Percentiles rank a stretch among this genome's conserved stretches.
These are phyloP conservation scores for Rhagoletis zephyria DNA, from an alignment of 1,140 invertebrate species.

Conservation along the genomic window DNA sequence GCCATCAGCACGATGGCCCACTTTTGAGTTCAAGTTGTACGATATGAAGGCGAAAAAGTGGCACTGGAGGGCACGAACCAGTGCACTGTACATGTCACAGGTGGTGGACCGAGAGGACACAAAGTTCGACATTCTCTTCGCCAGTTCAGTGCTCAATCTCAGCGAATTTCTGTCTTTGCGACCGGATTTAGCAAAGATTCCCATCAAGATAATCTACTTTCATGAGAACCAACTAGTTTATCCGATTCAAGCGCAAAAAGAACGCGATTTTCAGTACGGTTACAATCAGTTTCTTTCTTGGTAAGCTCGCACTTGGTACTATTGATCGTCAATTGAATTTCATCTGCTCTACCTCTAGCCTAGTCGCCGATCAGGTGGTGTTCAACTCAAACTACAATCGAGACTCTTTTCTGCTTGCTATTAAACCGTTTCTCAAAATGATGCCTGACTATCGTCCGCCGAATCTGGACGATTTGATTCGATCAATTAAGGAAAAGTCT, in stretches of 20 bases:
- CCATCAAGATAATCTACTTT: conserved; percentile 83
- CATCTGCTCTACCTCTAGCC: no score
- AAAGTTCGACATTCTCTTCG: conserved; percentile 78
- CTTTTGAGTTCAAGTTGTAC: no score
- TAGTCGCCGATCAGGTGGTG: conserved; percentile 80
- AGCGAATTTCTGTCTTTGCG: conserved; percentile 81
- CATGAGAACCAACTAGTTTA: conserved; percentile 87
- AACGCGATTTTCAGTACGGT: conserved; percentile 84
- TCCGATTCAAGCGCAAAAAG: conserved; percentile 79
- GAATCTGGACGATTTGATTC: conserved; percentile 76
- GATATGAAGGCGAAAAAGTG: conserved; percentile 87
- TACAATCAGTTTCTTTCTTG: conserved; percentile 84
- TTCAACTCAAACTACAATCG: conserved; percentile 85
- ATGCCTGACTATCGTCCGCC: conserved; percentile 82
- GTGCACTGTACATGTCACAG: conserved; percentile 79
- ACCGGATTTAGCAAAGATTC: conserved; percentile 77
- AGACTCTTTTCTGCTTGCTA: conserved; percentile 79
- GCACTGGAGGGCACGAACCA: conserved; percentile 84
- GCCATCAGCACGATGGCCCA: no score
- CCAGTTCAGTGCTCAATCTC: conserved; percentile 82
- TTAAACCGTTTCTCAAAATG: conserved; percentile 79
- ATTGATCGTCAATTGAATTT: no score
- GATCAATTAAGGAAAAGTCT: conserved; percentile 78
- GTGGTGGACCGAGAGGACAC: conserved; percentile 76
- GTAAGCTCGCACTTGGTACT: no score